A percentile compares a stretch with the other conserved stretches of the same genome.
These are phyloP conservation scores for Aplidium turbinatum DNA, from an alignment of 23 tunicate species.

Conservation along the genomic window DNA sequence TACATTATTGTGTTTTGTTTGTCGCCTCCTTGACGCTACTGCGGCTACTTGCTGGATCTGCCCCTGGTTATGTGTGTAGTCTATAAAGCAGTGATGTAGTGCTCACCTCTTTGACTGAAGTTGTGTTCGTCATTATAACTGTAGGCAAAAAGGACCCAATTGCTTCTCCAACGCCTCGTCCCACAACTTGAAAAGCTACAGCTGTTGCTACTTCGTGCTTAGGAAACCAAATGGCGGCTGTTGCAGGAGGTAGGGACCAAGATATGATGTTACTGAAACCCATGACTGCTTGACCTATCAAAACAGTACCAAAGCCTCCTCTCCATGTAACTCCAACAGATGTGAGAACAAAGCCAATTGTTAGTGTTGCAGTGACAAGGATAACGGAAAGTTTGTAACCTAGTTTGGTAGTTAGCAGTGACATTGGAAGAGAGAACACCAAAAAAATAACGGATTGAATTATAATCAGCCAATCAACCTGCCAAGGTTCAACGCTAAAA, in stretches of 20 bases:
- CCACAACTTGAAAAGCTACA: conserved; percentile 66
- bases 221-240: conserved; percentile 72
- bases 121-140: neutral
- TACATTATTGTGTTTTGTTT: no score
- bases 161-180: conserved; percentile 60
- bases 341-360: conserved; percentile 44
- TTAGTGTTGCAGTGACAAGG: conserved; percentile 27
- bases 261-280: conserved; percentile 69
- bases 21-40: no score
- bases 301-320: conserved; percentile 17
- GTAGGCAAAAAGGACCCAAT: conserved; percentile 52
- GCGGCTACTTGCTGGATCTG: no score
- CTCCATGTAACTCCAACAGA: conserved; percentile 18
- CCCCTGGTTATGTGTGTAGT: no score
- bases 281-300: conserved; percentile 61
- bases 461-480: conserved; percentile 59
- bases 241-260: conserved; percentile 63
- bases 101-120: conserved; percentile 2
- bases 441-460: conserved; percentile 54
- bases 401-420: conserved; percentile 28
- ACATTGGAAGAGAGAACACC: conserved; percentile 40
- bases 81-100: neutral
- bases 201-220: conserved; percentile 61
- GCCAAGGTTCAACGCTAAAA: conserved; percentile 57
- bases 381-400: conserved; percentile 27